These are phyloP conservation scores for Uloborus diversus DNA, from an alignment of 1,140 invertebrate species.

Conservation along the genomic window DNA sequence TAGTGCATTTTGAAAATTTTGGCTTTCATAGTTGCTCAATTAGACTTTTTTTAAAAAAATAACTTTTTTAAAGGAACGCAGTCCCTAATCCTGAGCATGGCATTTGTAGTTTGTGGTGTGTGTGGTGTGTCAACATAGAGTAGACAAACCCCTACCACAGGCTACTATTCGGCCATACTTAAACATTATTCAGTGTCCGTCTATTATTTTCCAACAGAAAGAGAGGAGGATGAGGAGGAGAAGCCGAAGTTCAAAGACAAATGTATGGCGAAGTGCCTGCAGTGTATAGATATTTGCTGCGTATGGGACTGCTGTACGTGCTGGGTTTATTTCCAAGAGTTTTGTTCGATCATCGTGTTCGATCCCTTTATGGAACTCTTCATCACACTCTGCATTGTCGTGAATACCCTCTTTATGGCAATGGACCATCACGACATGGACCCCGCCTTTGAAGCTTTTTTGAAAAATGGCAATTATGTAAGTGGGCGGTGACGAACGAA, in stretches of 20 bases:
- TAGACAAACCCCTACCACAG: constrained; percentile 61
- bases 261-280: constrained; percentile 76
- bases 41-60: neutral
- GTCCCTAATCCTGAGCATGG: constrained; percentile 51
- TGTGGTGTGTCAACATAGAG: constrained; percentile 61
- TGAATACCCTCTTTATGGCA: constrained; percentile 98
- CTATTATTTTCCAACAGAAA: constrained; percentile 67
- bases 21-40: neutral
- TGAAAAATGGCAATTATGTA: constrained; percentile 94
- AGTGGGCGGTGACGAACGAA: constrained; percentile 65
- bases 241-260: constrained; percentile 88
- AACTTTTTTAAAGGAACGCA: neutral
- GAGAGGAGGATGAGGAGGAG: constrained; percentile 90
- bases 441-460: constrained; percentile 81
- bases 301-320: constrained; percentile 95
- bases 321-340: constrained; percentile 90
- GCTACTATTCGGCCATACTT: constrained; percentile 57
- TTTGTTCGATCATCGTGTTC: constrained; percentile 90
- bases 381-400: constrained; percentile 97
- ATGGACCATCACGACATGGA: constrained; percentile 96
- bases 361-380: constrained; percentile 98
- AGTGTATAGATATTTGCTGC: constrained; percentile 90
- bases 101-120: constrained; percentile 56
- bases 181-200: constrained; percentile 61
- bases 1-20: neutral